These are phyloP conservation scores for Dicroscelio sp. DNA, from an alignment of 2,888 invertebrate genomes.

Conservation along the genomic window DNA sequence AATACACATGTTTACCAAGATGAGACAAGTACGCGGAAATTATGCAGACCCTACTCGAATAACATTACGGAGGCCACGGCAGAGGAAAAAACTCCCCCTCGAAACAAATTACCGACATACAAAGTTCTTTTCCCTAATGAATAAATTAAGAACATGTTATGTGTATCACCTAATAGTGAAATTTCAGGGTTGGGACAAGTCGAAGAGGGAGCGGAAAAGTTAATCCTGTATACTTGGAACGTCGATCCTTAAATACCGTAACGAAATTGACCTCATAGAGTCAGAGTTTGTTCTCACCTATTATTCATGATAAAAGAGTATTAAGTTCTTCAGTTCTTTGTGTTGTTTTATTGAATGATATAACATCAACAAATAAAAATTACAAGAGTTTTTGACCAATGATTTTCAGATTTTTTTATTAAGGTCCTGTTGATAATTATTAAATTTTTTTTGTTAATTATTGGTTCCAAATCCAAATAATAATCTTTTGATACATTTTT, in stretches of 20 bases:
- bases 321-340: too few relatives aligned
- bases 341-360: too few relatives aligned
- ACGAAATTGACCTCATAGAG: constrained; percentile 17
- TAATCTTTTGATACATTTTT: too few relatives aligned
- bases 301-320: neutral
- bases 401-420: too few relatives aligned
- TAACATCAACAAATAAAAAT: too few relatives aligned
- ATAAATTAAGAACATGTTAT: constrained; percentile 57
- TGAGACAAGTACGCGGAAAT: constrained; percentile 51
- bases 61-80: neutral
- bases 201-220: neutral
- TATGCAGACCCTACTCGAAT: constrained; percentile 36
- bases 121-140: constrained; percentile 37
- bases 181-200: constrained; percentile 34
- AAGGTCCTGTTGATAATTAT: too few relatives aligned
- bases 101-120: constrained; percentile 33
- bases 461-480: too few relatives aligned
- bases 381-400: too few relatives aligned
- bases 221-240: neutral
- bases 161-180: constrained; percentile 38
- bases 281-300: neutral
- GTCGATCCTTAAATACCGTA: constrained; percentile 35
- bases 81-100: constrained; percentile 36
- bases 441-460: too few relatives aligned
- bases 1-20: constrained; percentile 46